Evolutionary conservation across 2,797 vertebrate genomes (phyloP).

Genomic region (Podarcis siculus): DNA sequence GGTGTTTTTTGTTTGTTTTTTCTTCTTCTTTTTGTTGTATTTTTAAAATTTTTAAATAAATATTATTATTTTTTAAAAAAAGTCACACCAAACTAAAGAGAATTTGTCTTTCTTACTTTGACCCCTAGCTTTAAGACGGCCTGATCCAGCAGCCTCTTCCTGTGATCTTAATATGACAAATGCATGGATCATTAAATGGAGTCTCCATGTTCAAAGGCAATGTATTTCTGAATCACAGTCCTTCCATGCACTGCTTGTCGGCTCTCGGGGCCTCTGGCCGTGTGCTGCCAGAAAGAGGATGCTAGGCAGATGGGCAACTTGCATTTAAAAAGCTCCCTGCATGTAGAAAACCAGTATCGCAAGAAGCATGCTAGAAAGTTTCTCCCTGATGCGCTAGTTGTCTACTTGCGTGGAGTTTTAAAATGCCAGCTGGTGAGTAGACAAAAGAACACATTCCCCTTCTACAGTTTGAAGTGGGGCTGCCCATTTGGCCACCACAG

Average conservation of each 20-base stretch:
- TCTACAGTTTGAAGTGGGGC: neutral
- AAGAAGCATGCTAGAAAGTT: neutral
- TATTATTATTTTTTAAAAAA: too few species aligned
- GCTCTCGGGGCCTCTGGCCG: neutral
- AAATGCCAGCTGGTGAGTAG: too few species aligned
- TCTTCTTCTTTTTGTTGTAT: too few species aligned
- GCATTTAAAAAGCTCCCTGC: neutral
- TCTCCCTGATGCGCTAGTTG: neutral
- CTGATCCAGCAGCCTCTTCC: too few species aligned
- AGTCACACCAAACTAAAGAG: too few species aligned
- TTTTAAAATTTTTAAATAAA: too few species aligned
- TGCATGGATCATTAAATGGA: neutral
- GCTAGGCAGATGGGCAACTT: neutral
- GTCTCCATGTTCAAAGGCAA: too few species aligned
- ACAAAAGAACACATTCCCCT: neutral
- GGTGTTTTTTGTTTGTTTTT: too few species aligned
- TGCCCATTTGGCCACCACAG: neutral
- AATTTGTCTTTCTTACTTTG: too few species aligned
- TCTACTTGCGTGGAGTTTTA: neutral
- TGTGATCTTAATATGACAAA: too few species aligned
- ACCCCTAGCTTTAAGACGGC: too few species aligned
- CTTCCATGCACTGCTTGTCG: neutral
- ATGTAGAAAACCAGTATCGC: neutral
- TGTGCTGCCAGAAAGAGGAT: neutral
- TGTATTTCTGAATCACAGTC: too few species aligned